Evolutionary conservation across 2,888 invertebrate genomes (phyloP), one percentile per base, ranked within the genome.

Genomic region (Parelbella ahira): DNA sequence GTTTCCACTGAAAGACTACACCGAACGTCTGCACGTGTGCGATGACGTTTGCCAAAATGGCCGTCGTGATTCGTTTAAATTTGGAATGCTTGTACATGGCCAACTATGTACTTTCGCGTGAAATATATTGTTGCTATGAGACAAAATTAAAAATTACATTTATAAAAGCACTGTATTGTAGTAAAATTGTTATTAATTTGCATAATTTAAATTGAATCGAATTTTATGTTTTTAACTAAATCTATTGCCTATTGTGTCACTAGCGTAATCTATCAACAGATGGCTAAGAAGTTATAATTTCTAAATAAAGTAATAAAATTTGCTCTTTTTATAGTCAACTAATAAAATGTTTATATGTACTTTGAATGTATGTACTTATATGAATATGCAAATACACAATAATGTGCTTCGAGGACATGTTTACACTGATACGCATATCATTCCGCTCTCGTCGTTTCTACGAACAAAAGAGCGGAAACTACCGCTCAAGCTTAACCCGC

Each of bases 1-100:
- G 67, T 78, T 78, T 72, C 76, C 58, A 57, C 76, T 76, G 84
- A 80, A 86, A 84, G 69, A 68, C 68, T 76, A 84, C 77, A 82
- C 84, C 82, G 65, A 21, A 20, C 50, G 45, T 54, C 58, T 80
- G 83, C 83, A 83, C 84, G 83, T 84, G 83, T 68, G 63, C 43
- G 48, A 48, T 57, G 57, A 57, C 61, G 57, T 56, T 53, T 42
- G 38, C 45, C 58, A 68, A 66, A 51, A 70, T 70, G 70, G 70
- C 68, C 51, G 64, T 49, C 45, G 36, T 37, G 15, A 29, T 29
- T 33, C 33, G 42, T 29, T 37, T 34, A 27, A 37, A 27, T 44
- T 37, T 44, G 25, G 37, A 37, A 44, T 13, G 11, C 24, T 10
- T 24, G 11, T 36, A 8, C 9, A 24, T 3, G 11, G 7, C 21